Percentiles rank a stretch among this genome's conserved stretches.
phyloP scores from a whole-genome alignment of 37 sponge, comb jelly and placozoan genomes.

The Aphrocallistes beatrix region DNA sequence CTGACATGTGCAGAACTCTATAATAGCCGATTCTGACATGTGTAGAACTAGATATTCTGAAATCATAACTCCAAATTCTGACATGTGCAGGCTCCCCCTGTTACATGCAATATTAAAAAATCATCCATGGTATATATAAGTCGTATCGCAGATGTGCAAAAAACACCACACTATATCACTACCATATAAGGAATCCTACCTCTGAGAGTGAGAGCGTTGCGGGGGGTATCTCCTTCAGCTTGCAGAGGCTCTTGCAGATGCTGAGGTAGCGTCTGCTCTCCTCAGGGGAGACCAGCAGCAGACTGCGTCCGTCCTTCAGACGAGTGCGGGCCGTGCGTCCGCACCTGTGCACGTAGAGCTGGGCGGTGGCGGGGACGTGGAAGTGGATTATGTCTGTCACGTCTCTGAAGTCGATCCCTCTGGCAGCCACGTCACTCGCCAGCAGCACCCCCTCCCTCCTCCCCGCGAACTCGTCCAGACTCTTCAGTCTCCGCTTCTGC shows the following conservation, averaged over 20 bases:
- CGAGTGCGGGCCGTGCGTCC: slow-evolving; percentile 90
- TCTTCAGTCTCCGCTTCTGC: slow-evolving; percentile 87
- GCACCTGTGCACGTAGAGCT: slow-evolving; percentile 94
- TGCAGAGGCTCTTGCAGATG: slow-evolving; percentile 64
- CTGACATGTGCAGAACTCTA: too few relatives aligned
- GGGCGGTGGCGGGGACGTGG: slow-evolving; percentile 51
- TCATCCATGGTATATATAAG: too few relatives aligned
- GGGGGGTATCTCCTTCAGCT: not conserved
- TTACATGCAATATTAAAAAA: too few relatives aligned
- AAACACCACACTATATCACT: too few relatives aligned
- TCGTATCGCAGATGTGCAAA: too few relatives aligned
- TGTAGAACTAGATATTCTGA: too few relatives aligned
- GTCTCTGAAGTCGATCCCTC: slow-evolving; percentile 79
- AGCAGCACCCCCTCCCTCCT: slow-evolving; percentile 38
- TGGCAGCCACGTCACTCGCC: slow-evolving; percentile 85
- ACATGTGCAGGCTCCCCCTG: too few relatives aligned
- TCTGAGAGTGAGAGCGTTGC: not conserved
- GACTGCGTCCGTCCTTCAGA: slow-evolving; percentile 60
- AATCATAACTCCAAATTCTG: too few relatives aligned
- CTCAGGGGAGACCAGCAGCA: slow-evolving; percentile 78
- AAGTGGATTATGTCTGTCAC: slow-evolving; percentile 90
- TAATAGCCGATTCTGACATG: too few relatives aligned
- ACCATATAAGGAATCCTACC: too few relatives aligned
- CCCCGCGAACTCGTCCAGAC: slow-evolving; percentile 66
- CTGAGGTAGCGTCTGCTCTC: slow-evolving; percentile 49